A percentile compares a stretch with the other conserved stretches of the same genome.
phyloP scores from a whole-genome alignment of 2,113 vertebrate species.

The Paratilapia polleni region DNA sequence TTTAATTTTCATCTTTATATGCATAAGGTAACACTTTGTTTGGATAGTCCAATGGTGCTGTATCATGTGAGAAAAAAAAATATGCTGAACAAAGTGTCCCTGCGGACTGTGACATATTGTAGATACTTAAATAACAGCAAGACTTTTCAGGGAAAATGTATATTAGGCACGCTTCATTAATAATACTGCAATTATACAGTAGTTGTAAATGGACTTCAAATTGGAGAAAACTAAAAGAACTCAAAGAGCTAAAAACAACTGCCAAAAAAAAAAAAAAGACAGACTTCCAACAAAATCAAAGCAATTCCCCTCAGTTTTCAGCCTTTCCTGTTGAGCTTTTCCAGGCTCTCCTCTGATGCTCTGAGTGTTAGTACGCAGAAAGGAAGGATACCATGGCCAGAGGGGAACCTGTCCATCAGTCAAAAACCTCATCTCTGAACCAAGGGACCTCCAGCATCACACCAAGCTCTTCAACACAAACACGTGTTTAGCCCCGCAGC shows the following conservation, averaged over 20 bases:
- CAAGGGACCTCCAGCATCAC: slow-evolving; percentile 57
- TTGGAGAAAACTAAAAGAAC: background rate
- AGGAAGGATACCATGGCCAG: slow-evolving; percentile 53
- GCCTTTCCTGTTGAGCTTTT: slow-evolving; percentile 36
- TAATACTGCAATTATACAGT: background rate
- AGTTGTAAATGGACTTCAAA: background rate
- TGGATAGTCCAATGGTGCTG: background rate
- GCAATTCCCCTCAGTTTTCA: slow-evolving; percentile 27
- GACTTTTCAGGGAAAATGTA: background rate
- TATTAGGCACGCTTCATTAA: background rate
- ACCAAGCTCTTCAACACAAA: slow-evolving; percentile 55
- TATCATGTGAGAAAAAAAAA: slow-evolving; percentile 12
- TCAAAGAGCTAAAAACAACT: background rate
- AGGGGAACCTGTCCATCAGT: slow-evolving; percentile 66
- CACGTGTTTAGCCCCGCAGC: slow-evolving; percentile 66
- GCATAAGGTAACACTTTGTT: slow-evolving; percentile 23
- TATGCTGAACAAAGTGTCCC: slow-evolving; percentile 19
- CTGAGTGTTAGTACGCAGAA: slow-evolving; percentile 21
- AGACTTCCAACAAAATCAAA: slow-evolving; percentile 38
- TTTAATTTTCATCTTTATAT: slow-evolving; percentile 2
- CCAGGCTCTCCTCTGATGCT: slow-evolving; percentile 37
- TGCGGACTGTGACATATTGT: background rate
- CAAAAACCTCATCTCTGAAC: slow-evolving; percentile 60
- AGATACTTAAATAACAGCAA: background rate
- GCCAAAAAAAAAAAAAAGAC: background rate